A percentile compares a stretch with the other conserved stretches of the same genome.
Conservation (phyloP, 2,888 invertebrate genomes). For the Chymomyza procnemis region DNA sequence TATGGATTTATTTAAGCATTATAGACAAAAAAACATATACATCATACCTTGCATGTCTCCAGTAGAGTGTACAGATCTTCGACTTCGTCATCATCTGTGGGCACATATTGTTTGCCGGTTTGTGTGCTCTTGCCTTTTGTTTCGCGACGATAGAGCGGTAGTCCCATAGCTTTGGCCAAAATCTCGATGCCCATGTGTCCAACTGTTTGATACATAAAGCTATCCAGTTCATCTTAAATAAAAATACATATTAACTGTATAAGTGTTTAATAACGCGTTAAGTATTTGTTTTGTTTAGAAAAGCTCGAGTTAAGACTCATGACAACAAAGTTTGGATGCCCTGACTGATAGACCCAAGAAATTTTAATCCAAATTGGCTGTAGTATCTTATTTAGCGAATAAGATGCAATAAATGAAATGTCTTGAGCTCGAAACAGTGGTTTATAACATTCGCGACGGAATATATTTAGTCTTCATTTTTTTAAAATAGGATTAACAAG, state of each 20-base stretch:
- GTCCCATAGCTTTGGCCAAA: conserved; percentile 94
- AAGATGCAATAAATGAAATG: no score
- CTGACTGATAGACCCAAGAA: background rate
- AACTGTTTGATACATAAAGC: conserved; percentile 99
- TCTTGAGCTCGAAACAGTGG: no score
- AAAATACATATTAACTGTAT: background rate
- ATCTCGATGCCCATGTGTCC: conserved; percentile 95
- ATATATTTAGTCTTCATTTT: no score
- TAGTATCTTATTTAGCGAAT: no score
- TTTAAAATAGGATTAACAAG: no score
- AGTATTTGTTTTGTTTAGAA: background rate
- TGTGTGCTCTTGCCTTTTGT: conserved; percentile 92
- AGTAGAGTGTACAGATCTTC: conserved; percentile 96
- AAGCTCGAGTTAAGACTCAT: background rate
- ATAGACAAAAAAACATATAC: no score
- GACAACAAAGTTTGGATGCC: background rate
- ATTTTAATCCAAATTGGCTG: no score
- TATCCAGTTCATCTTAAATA: conserved; percentile 91
- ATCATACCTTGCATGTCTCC: conserved; percentile 76
- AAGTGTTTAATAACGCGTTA: background rate
- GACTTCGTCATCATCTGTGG: conserved; percentile 94
- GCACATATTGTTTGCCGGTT: conserved; percentile 87
- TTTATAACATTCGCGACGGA: no score
- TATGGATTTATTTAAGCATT: background rate
- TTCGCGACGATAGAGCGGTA: conserved; percentile 91